Conservation (phyloP, 1,140 invertebrate species). For the Drosophila jambulina region DNA sequence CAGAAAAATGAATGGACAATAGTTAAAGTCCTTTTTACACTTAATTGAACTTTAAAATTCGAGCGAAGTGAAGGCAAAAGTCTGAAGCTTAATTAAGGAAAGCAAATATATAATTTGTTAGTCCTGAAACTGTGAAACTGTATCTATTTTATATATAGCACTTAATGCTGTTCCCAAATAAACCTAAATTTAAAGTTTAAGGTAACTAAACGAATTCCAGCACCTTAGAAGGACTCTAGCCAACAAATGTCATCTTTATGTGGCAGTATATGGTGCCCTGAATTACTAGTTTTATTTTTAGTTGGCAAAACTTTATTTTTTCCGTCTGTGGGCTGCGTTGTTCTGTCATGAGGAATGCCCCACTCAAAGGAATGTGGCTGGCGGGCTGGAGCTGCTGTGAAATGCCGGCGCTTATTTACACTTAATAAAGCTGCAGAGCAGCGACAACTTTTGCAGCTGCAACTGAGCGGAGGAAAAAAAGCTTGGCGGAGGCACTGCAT, state of each 20-base stretch:
- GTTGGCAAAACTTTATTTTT: conserved; percentile 14
- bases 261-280: neutral
- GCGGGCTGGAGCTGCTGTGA: conserved; percentile 53
- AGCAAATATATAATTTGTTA: neutral
- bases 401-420: conserved; percentile 79
- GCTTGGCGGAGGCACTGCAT: conserved; percentile 17
- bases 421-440: conserved; percentile 71
- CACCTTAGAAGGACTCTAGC: neutral
- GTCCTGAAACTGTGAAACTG: neutral
- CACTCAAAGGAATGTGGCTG: conserved; percentile 37
- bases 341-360: conserved; percentile 26
- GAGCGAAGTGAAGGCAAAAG: neutral
- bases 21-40: neutral
- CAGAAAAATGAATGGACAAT: conserved; percentile 8
- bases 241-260: neutral
- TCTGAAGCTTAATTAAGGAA: neutral
- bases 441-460: conserved; percentile 56
- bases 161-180: neutral
- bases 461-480: conserved; percentile 49
- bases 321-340: conserved; percentile 5
- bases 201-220: neutral
- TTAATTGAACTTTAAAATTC: neutral
- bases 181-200: neutral
- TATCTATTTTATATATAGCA: neutral
- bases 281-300: conserved; percentile 9